Evolutionary conservation across 2,888 invertebrate genomes (phyloP).

Genomic region (Tiphia femorata): DNA sequence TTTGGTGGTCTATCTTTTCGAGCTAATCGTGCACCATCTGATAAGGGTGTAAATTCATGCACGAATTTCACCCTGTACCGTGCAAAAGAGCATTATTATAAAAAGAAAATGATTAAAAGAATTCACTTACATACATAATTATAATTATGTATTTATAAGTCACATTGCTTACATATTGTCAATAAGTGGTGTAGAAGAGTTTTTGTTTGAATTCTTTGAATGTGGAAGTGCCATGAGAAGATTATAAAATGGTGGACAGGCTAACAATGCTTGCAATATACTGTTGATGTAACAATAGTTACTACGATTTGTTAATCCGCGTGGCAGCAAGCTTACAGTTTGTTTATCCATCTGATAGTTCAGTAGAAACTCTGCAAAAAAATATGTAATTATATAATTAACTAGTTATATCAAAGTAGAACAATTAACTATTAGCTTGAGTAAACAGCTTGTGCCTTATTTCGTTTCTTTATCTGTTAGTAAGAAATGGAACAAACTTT

Average conservation of each 20-base stretch:
- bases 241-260: constrained; percentile 96
- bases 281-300: constrained; percentile 98
- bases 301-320: constrained; percentile 92
- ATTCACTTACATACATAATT: background rate
- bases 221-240: constrained; percentile 84
- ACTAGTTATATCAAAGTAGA: background rate
- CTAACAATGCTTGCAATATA: constrained; percentile 91
- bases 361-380: constrained; percentile 79
- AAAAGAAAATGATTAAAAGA: background rate
- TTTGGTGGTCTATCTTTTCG: constrained; percentile 68
- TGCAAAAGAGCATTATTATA: constrained; percentile 8
- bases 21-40: constrained; percentile 71
- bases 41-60: constrained; percentile 81
- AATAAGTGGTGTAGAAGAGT: constrained; percentile 83
- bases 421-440: background rate
- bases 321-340: constrained; percentile 84
- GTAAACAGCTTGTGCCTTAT: background rate
- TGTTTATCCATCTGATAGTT: constrained; percentile 84
- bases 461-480: background rate
- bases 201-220: constrained; percentile 71
- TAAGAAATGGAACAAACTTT: too few species aligned
- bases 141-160: constrained; percentile 13
- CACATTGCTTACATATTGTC: constrained; percentile 94
- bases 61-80: constrained; percentile 79
- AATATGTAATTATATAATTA: background rate